Evolutionary conservation across 2,888 invertebrate genomes (phyloP).

Genomic region (Lochmaea capreae): DNA sequence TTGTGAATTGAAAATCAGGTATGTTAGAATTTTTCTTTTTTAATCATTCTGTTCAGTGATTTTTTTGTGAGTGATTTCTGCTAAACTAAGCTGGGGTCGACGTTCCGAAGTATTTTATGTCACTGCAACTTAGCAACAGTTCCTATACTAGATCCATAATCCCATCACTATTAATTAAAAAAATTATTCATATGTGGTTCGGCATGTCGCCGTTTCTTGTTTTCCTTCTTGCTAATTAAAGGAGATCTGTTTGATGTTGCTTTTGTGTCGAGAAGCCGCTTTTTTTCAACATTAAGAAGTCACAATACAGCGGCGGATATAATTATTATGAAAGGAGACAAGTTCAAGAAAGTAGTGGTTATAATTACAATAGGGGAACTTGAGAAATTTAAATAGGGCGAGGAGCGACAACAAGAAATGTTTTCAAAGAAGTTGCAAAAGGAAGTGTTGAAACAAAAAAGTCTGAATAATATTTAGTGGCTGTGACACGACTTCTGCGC

Average conservation of each 20-base stretch:
- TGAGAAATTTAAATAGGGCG: neutral
- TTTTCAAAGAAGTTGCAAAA: no score
- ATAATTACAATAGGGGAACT: conserved; percentile 9
- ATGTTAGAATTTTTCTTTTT: no score
- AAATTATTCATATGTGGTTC: conserved; percentile 48
- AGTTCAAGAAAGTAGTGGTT: conserved; percentile 21
- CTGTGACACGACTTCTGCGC: no score
- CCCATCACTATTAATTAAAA: conserved; percentile 18
- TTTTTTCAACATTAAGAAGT: conserved; percentile 1
- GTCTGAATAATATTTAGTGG: no score
- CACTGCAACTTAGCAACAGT: neutral
- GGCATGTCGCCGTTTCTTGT: conserved; percentile 30
- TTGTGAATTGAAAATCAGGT: no score
- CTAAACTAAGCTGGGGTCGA: neutral
- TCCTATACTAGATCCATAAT: neutral
- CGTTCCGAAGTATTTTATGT: neutral
- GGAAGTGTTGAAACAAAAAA: no score
- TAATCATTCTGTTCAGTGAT: no score
- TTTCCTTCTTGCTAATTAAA: conserved; percentile 49
- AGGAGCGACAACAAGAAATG: no score
- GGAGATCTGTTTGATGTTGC: conserved; percentile 46
- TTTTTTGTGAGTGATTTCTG: no score
- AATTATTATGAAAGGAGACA: conserved; percentile 21
- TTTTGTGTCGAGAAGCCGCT: conserved; percentile 16
- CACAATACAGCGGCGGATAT: conserved; percentile 21